phyloP scores from a whole-genome alignment of 1,140 invertebrate species.

The Cotesia typhae region DNA sequence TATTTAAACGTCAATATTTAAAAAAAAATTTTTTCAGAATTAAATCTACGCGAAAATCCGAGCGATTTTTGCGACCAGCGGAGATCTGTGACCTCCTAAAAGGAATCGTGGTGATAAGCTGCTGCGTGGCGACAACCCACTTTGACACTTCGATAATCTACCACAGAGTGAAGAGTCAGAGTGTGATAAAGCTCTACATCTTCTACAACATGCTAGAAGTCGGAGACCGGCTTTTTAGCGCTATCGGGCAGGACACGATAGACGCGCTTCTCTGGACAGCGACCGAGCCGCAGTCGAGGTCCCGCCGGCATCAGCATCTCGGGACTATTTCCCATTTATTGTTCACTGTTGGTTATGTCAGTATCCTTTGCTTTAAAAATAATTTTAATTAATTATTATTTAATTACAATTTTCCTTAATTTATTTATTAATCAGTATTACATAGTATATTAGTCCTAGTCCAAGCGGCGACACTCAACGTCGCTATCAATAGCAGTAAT shows the following conservation, averaged over 20 bases:
- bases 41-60: slow-evolving; percentile 45
- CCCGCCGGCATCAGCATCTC: slow-evolving; percentile 79
- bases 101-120: slow-evolving; percentile 85
- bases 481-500: slow-evolving; percentile 99
- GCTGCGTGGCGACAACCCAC: slow-evolving; percentile 85
- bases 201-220: slow-evolving; percentile 99
- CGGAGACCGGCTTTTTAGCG: slow-evolving; percentile 93
- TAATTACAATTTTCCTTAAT: slow-evolving; percentile 60
- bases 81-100: slow-evolving; percentile 98
- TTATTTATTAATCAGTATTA: slow-evolving; percentile 70
- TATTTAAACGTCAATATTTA: slow-evolving; percentile 11
- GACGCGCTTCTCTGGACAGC: slow-evolving; percentile 98
- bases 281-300: slow-evolving; percentile 84
- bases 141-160: slow-evolving; percentile 99
- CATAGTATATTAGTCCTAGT: slow-evolving; percentile 93
- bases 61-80: slow-evolving; percentile 79
- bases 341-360: slow-evolving; percentile 91
- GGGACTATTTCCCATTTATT: slow-evolving; percentile 88
- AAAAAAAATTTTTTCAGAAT: slow-evolving; percentile 40
- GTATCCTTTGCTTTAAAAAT: slow-evolving; percentile 79
- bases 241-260: slow-evolving; percentile 97
- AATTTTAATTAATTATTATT: neutral
- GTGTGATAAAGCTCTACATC: slow-evolving; percentile 98
- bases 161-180: slow-evolving; percentile 98
- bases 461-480: slow-evolving; percentile 96